These are phyloP conservation scores for Albula glossodonta DNA, from an alignment of 2,113 vertebrate genomes.

Conservation along the genomic window DNA sequence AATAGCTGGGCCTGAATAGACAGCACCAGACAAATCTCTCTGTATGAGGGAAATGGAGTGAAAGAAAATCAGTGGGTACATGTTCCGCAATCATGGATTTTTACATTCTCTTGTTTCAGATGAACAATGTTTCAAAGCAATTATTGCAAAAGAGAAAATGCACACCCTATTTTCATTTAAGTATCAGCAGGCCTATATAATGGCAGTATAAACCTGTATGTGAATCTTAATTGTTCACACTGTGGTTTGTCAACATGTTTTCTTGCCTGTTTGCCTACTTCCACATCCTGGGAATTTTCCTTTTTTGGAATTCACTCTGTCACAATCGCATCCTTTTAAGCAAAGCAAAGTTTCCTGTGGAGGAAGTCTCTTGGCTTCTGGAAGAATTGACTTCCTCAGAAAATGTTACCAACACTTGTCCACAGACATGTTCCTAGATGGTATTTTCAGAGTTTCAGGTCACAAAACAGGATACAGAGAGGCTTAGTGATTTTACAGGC, in stretches of 20 bases:
- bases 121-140: background rate
- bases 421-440: slow-evolving; percentile 56
- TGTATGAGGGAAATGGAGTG: background rate
- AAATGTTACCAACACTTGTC: slow-evolving; percentile 34
- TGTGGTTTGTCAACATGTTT: background rate
- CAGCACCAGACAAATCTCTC: background rate
- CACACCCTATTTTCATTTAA: too few species aligned
- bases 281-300: slow-evolving; percentile 26
- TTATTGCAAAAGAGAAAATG: background rate
- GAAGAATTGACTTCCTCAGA: slow-evolving; percentile 58
- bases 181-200: background rate
- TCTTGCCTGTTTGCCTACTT: slow-evolving; percentile 38
- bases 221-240: background rate
- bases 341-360: slow-evolving; percentile 26
- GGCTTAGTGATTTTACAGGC: slow-evolving; percentile 27
- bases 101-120: background rate
- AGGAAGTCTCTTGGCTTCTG: slow-evolving; percentile 56
- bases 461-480: slow-evolving; percentile 64
- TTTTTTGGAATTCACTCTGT: slow-evolving; percentile 22
- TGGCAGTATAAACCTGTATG: too few species aligned
- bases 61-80: background rate
- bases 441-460: slow-evolving; percentile 40
- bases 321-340: slow-evolving; percentile 41
- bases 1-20: slow-evolving; percentile 2
- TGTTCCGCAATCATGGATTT: background rate